Percentiles rank a stretch among this genome's conserved stretches.
Conservation (phyloP, 2,797 vertebrate species). For the Catharus ustulatus region DNA sequence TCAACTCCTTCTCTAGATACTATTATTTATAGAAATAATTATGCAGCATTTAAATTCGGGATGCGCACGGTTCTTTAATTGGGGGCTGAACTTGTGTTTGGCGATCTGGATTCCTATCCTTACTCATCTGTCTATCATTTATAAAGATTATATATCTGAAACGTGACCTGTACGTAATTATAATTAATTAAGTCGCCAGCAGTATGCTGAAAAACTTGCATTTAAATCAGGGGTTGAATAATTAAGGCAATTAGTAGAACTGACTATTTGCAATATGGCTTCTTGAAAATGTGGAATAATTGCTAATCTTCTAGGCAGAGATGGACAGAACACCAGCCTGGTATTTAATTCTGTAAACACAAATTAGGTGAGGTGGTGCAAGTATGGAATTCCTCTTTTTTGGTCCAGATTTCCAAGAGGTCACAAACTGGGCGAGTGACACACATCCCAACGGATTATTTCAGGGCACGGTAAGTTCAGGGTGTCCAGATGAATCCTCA, state of each 20-base stretch:
- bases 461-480: not conserved
- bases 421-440: not conserved
- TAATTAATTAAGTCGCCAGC: slow-evolving; percentile 78
- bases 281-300: slow-evolving; percentile 69
- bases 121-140: slow-evolving; percentile 73
- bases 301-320: slow-evolving; percentile 55
- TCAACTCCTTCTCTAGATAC: slow-evolving; percentile 48
- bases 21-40: slow-evolving; percentile 70
- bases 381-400: not conserved
- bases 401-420: not conserved
- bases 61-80: slow-evolving; percentile 19
- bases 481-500: not conserved
- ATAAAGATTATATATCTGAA: slow-evolving; percentile 70
- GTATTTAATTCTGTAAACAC: slow-evolving; percentile 59
- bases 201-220: slow-evolving; percentile 76
- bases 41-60: slow-evolving; percentile 32
- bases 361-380: slow-evolving; percentile 32
- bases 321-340: slow-evolving; percentile 47
- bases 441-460: not conserved
- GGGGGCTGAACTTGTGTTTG: slow-evolving; percentile 57
- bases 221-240: slow-evolving; percentile 75
- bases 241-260: slow-evolving; percentile 74
- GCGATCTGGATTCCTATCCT: slow-evolving; percentile 75
- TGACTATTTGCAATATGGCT: slow-evolving; percentile 64
- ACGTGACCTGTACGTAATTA: slow-evolving; percentile 75